A percentile compares a stretch with the other conserved stretches of the same genome.
These are phyloP conservation scores for Phalacrocorax carbo DNA, from an alignment of 2,113 vertebrate species.

Conservation along the genomic window DNA sequence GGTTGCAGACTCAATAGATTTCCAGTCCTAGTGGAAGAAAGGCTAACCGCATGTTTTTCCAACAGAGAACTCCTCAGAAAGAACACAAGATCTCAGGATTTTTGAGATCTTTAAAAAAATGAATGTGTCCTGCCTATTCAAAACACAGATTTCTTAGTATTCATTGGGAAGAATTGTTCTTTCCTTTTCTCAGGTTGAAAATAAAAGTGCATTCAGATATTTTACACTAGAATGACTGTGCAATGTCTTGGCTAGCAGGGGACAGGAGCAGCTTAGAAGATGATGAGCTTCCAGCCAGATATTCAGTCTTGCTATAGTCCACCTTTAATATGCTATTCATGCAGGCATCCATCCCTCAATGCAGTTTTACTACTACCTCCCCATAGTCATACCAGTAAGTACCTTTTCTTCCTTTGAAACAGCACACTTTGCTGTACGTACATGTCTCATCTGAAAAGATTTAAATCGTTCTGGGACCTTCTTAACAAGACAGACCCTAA, in stretches of 20 bases:
- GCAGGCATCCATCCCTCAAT: background rate
- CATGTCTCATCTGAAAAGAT: background rate
- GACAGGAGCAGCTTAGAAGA: background rate
- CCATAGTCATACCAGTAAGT: background rate
- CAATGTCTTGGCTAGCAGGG: background rate
- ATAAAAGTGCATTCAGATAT: background rate
- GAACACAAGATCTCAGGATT: background rate
- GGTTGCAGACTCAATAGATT: background rate
- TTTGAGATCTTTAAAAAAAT: background rate
- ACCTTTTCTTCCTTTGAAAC: background rate
- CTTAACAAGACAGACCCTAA: background rate
- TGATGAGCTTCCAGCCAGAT: background rate
- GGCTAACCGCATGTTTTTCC: background rate
- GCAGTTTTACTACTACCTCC: background rate
- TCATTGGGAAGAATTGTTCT: background rate
- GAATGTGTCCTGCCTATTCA: background rate
- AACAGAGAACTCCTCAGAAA: background rate
- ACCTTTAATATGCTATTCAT: background rate
- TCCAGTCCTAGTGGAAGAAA: background rate
- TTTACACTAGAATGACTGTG: background rate
- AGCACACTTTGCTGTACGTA: background rate
- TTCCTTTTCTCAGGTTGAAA: background rate
- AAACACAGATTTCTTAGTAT: background rate
- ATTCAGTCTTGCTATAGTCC: background rate
- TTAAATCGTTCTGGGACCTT: background rate